Percentiles rank a stretch among this genome's conserved stretches.
These are phyloP conservation scores for Oxystoma pomonae DNA, from an alignment of 2,888 invertebrate species.

Conservation along the genomic window DNA sequence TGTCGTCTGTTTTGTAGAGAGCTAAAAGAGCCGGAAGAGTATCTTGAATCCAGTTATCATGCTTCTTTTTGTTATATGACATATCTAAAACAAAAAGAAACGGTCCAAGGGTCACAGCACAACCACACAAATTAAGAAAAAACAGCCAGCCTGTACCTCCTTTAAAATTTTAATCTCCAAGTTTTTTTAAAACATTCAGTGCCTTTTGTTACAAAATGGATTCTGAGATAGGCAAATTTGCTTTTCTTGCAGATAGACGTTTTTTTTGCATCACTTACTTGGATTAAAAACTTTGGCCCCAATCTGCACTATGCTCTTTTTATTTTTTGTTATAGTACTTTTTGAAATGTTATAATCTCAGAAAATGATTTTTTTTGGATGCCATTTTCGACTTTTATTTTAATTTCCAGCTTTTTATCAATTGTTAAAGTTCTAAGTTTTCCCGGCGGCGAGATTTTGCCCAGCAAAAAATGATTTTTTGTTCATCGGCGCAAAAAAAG, in stretches of 20 bases:
- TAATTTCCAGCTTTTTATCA: neutral
- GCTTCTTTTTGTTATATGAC: neutral
- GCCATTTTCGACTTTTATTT: neutral
- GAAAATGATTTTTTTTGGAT: neutral
- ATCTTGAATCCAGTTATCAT: conserved; percentile 8
- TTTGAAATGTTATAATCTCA: neutral
- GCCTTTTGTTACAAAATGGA: neutral
- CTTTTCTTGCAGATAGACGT: neutral
- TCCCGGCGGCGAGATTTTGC: neutral
- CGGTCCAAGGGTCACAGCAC: too few species aligned
- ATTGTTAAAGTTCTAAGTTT: neutral
- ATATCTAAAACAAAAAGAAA: neutral
- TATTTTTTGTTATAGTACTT: neutral
- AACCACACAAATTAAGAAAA: too few species aligned
- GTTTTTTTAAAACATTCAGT: neutral
- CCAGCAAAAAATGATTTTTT: neutral
- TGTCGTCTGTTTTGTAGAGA: conserved; percentile 5
- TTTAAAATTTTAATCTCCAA: neutral
- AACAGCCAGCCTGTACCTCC: neutral
- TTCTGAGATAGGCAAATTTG: neutral
- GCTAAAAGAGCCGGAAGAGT: conserved; percentile 8
- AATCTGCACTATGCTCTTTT: neutral
- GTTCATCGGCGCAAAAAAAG: too few species aligned
- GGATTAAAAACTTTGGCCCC: neutral
- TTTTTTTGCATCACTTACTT: neutral